Evolutionary conservation across 2,888 invertebrate species (phyloP).

Genomic region (Catonia carolina): DNA sequence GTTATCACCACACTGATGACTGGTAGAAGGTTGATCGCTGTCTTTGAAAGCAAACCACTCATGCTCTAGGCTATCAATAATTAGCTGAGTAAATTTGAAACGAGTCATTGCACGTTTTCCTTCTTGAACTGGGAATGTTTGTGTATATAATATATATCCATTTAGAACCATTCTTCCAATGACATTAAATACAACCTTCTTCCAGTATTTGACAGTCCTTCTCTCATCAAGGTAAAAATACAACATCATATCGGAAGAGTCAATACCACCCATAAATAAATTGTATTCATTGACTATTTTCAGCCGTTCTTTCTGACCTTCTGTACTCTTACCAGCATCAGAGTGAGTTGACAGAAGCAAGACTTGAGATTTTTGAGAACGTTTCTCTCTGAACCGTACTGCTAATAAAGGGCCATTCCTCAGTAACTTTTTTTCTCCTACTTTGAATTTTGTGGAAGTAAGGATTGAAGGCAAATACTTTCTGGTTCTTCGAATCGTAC

Average conservation of each 20-base stretch:
- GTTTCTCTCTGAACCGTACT: slow-evolving; percentile 15
- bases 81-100: no score
- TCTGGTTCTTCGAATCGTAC: no score
- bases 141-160: no score
- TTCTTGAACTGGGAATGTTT: no score
- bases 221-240: not conserved
- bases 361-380: slow-evolving; percentile 3
- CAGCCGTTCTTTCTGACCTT: not conserved
- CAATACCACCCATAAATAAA: not conserved
- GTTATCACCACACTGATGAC: not conserved
- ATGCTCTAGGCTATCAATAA: not conserved
- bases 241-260: not conserved
- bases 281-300: not conserved
- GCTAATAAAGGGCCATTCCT: slow-evolving; percentile 17
- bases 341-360: slow-evolving; percentile 13
- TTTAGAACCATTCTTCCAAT: no score
- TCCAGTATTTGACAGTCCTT: not conserved
- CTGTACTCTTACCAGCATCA: not conserved
- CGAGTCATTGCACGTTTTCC: no score
- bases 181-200: no score
- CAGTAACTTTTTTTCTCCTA: slow-evolving; percentile 17
- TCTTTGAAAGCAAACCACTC: not conserved
- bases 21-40: no score
- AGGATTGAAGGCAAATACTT: slow-evolving; percentile 8
- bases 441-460: slow-evolving; percentile 5